Evolutionary conservation across 2,797 vertebrate genomes (phyloP), one percentile per base, ranked within the genome.

Genomic region (Epinephelus awoara): DNA sequence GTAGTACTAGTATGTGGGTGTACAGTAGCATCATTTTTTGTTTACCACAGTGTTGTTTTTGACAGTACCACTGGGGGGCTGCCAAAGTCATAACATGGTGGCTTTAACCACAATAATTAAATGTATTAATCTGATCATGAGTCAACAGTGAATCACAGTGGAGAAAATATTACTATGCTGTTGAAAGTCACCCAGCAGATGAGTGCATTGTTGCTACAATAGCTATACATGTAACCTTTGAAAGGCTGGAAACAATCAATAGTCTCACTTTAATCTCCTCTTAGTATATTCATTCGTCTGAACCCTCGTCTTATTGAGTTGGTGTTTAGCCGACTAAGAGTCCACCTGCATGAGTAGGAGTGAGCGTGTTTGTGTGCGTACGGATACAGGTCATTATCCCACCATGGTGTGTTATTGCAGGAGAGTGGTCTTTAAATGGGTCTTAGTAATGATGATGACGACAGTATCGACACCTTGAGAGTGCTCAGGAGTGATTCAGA

Each of bases 361-460:
- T 15, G 29, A 55, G 23, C 11, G 66, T 8, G 12, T 46, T 27
- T 17, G 50, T 14, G 25, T 17, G n/a, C 57, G 9, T 10, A 18
- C 50, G 10, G 6, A 17, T 12, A 27, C 18, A 21, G 23, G 19
- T 25, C 71, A 27, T 66, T 50, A 34, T 67, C 50, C 38, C 65
- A 10, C 17, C 50, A 2, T 1, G 13, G 29, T n/a, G 70, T n/a
- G 59, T 29, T 46, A 14, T 21, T 25, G 44, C 55, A 18, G 70
- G 8, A 56, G 18, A 61, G 52, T n/a, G 75, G 49, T 65, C 62
- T 59, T 47, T 64, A 76, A 76, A 47, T 13, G 55, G 4, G 7
- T 6, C 8, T 34, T 34, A 34, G 34, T 34, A 34, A 34, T 50
- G 59, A 42, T 46, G n/a, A 83, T 62, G 75, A 66, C 29, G 15